phyloP scores from a whole-genome alignment of 2,888 invertebrate species.

The Polyommatus iphigenia region DNA sequence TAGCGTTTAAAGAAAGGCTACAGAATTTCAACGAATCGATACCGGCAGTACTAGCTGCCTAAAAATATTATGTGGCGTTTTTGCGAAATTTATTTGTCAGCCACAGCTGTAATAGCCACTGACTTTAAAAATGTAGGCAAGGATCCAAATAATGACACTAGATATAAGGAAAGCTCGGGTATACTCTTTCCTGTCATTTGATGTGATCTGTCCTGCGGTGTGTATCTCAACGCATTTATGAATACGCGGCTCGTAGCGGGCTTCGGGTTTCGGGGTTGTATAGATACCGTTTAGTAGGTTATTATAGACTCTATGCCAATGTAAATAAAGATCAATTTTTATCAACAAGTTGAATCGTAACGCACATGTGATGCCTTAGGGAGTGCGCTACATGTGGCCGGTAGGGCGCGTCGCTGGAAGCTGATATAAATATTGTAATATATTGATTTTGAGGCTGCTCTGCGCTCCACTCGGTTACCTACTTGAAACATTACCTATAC shows the following conservation, averaged over 20 bases:
- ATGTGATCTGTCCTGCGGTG: neutral
- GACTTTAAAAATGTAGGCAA: neutral
- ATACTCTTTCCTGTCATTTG: neutral
- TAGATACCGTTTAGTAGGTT: conserved; percentile 39
- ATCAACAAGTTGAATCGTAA: conserved; percentile 40
- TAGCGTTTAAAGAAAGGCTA: neutral
- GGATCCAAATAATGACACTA: neutral
- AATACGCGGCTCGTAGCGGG: conserved; percentile 21
- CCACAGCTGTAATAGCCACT: neutral
- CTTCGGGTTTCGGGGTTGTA: conserved; percentile 9
- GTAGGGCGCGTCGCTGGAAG: conserved; percentile 6
- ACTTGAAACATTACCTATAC: neutral
- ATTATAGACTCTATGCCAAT: conserved; percentile 40
- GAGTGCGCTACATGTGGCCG: conserved; percentile 35
- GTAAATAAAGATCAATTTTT: conserved; percentile 47
- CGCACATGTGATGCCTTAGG: conserved; percentile 49
- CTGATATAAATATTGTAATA: conserved; percentile 27
- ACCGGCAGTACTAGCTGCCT: neutral
- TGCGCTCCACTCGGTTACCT: conserved; percentile 16
- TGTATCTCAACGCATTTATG: conserved; percentile 8
- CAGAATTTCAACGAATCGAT: neutral
- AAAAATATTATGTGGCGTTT: too few species aligned
- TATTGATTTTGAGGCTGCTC: conserved; percentile 25
- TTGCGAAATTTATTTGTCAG: neutral
- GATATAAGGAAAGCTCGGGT: neutral